Conservation (phyloP, 1,140 invertebrate genomes). For the Drosophila repleta region DNA sequence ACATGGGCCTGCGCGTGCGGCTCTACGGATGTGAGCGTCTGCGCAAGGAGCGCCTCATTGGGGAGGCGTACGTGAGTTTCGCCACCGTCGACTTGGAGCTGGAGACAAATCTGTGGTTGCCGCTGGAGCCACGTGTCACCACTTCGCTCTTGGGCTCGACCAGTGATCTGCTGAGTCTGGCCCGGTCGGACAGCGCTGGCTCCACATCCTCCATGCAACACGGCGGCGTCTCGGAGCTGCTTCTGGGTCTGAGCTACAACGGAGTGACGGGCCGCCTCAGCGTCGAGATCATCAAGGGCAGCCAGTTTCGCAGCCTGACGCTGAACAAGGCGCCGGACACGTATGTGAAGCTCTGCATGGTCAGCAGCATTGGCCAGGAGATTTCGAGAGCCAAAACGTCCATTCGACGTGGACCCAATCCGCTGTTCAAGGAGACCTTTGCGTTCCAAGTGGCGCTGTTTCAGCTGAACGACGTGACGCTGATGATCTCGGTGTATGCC, state of each 20-base stretch:
- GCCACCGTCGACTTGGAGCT: constrained; percentile 93
- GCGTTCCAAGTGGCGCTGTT: constrained; percentile 98
- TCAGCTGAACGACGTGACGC: constrained; percentile 96
- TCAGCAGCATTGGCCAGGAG: constrained; percentile 96
- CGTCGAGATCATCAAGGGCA: constrained; percentile 96
- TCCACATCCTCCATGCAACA: constrained; percentile 96
- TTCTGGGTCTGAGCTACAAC: constrained; percentile 95
- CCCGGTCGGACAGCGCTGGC: constrained; percentile 95
- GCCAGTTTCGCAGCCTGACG: constrained; percentile 92
- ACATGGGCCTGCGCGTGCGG: constrained; percentile 94
- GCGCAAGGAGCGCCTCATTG: constrained; percentile 94
- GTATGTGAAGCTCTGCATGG: constrained; percentile 95
- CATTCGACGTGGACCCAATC: constrained; percentile 95
- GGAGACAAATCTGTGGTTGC: constrained; percentile 95
- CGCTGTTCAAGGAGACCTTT: constrained; percentile 97
- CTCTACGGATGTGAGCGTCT: constrained; percentile 96
- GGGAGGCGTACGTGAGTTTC: constrained; percentile 95
- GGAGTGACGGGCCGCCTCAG: constrained; percentile 95
- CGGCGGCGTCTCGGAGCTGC: constrained; percentile 94
- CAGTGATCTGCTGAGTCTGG: constrained; percentile 90
- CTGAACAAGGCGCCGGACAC: constrained; percentile 94
- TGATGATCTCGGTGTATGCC: constrained; percentile 97
- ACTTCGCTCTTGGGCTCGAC: constrained; percentile 87
- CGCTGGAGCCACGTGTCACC: constrained; percentile 92
- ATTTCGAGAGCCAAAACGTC: constrained; percentile 96